Evolutionary conservation across 2,888 invertebrate species (phyloP).

Genomic region (Zygogramma bicolorata): DNA sequence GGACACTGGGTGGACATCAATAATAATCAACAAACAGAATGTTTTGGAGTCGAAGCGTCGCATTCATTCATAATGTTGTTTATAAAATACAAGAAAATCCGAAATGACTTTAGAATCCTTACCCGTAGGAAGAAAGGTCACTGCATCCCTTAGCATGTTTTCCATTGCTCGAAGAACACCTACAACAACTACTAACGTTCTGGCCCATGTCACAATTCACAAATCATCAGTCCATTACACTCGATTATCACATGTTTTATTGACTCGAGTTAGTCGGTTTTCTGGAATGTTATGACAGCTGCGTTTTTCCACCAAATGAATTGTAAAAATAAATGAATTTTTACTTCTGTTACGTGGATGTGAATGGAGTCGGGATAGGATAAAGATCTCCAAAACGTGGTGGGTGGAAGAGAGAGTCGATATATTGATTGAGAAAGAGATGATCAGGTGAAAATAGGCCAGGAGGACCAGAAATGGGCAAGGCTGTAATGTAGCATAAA

Average conservation of each 20-base stretch:
- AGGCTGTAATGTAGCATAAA: no score
- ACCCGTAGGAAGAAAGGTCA: constrained; percentile 58
- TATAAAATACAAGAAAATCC: no score
- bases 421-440: no score
- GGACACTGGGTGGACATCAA: no score
- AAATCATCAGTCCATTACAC: constrained; percentile 1
- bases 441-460: no score
- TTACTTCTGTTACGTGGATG: neutral
- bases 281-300: neutral
- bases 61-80: no score
- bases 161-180: constrained; percentile 59
- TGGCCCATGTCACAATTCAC: constrained; percentile 61
- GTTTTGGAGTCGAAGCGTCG: no score
- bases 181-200: constrained; percentile 66
- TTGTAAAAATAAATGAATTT: neutral
- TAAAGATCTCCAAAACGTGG: no score
- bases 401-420: no score
- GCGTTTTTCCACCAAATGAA: neutral
- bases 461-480: no score
- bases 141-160: constrained; percentile 58
- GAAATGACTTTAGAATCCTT: constrained; percentile 32
- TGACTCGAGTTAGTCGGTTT: neutral
- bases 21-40: no score
- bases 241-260: neutral
- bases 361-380: no score